Percentiles rank a stretch among this genome's conserved stretches.
phyloP scores from a whole-genome alignment of 2,797 vertebrate genomes.

The Sparidentex hasta region DNA sequence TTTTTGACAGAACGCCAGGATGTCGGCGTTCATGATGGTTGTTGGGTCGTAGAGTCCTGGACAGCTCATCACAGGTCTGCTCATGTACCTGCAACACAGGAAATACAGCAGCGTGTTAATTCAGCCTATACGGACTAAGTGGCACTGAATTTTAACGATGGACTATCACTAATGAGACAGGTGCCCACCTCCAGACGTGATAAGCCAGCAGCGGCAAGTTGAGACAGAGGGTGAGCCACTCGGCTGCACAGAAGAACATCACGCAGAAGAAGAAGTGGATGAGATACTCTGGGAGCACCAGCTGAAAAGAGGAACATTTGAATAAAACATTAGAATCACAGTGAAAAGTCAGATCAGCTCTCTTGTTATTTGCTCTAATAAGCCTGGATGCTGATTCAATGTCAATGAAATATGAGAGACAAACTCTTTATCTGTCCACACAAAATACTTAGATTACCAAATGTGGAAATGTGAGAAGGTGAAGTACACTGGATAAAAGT shows the following conservation, averaged over 20 bases:
- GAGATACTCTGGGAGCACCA: conserved; percentile 99
- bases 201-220: conserved; percentile 98
- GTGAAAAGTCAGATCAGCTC: neutral
- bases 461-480: conserved; percentile 1
- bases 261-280: conserved; percentile 99
- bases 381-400: neutral
- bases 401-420: neutral
- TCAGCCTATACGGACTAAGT: neutral
- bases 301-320: conserved; percentile 79
- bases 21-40: conserved; percentile 99
- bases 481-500: neutral
- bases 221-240: conserved; percentile 97
- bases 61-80: conserved; percentile 97
- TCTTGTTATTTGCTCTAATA: neutral
- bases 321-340: conserved; percentile 6
- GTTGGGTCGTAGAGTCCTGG: conserved; percentile 98
- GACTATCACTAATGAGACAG: neutral
- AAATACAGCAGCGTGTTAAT: neutral
- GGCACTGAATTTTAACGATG: accelerated
- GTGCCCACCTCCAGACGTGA: conserved; percentile 96
- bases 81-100: conserved; percentile 78
- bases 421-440: neutral
- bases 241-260: conserved; percentile 99
- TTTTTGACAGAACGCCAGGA: conserved; percentile 99
- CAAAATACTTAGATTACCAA: neutral